A percentile compares a stretch with the other conserved stretches of the same genome.
Conservation (phyloP, 2,888 invertebrate species). For the Lasioglossum oenotherae region DNA sequence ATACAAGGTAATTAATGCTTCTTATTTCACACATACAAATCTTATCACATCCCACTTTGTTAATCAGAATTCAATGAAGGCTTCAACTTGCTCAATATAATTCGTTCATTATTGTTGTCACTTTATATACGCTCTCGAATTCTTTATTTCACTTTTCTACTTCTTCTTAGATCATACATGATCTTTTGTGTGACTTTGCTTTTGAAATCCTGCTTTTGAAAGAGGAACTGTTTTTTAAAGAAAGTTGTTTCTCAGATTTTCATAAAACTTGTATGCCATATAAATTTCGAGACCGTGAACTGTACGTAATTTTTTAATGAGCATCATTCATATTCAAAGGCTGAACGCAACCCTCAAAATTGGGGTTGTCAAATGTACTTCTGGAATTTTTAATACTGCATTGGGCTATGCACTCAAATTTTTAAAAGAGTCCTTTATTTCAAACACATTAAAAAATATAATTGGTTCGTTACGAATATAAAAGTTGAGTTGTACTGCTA, state of each 20-base stretch:
- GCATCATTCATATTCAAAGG: background rate
- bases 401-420: background rate
- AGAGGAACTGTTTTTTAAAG: background rate
- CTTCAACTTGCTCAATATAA: background rate
- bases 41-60: background rate
- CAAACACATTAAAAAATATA: background rate
- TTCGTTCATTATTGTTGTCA: background rate
- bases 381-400: background rate
- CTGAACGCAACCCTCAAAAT: background rate
- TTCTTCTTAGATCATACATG: background rate
- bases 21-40: background rate
- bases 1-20: background rate
- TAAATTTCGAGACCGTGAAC: background rate
- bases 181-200: background rate
- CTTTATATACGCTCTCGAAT: background rate
- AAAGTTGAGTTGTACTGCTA: too few species aligned
- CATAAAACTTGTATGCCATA: background rate
- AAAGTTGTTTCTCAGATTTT: background rate
- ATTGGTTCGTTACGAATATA: background rate
- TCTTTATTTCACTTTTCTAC: background rate
- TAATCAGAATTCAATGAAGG: background rate
- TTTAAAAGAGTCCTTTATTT: background rate
- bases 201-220: background rate
- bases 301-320: background rate
- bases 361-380: background rate